These are phyloP conservation scores for Channa maculata DNA, from an alignment of 2,113 vertebrate species.

Conservation along the genomic window DNA sequence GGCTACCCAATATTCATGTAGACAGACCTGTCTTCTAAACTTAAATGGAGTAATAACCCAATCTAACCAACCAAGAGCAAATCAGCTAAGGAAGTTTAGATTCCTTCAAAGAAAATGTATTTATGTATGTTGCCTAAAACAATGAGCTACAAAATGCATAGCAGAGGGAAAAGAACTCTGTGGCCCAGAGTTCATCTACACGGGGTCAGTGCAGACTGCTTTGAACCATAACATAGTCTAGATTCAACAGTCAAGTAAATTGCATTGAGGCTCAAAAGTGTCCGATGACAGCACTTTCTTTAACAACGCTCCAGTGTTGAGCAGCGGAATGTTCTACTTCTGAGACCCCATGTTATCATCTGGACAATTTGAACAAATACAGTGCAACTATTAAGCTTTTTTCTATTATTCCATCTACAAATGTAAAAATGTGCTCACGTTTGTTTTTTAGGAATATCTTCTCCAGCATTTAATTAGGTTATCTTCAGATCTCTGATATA, in stretches of 20 bases:
- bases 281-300: conserved; percentile 11
- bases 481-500: too few species aligned
- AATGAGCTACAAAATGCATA: conserved; percentile 8
- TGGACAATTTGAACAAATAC: too few species aligned
- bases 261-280: conserved; percentile 24
- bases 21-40: conserved; percentile 11
- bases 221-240: conserved; percentile 24
- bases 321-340: conserved; percentile 13
- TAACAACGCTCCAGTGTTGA: not conserved
- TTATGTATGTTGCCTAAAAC: not conserved
- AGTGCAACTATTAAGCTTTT: too few species aligned
- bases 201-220: conserved; percentile 31
- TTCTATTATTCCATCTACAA: too few species aligned
- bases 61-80: not conserved
- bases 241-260: conserved; percentile 34
- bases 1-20: not conserved
- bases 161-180: not conserved
- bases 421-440: too few species aligned
- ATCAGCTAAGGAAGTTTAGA: not conserved
- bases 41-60: conserved; percentile 14
- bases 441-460: too few species aligned
- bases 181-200: not conserved
- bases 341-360: too few species aligned
- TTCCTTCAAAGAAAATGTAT: not conserved
- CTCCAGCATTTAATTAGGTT: too few species aligned